Conservation (phyloP, 2,113 vertebrate genomes). For the Sinocyclocheilus maitianheensis region DNA sequence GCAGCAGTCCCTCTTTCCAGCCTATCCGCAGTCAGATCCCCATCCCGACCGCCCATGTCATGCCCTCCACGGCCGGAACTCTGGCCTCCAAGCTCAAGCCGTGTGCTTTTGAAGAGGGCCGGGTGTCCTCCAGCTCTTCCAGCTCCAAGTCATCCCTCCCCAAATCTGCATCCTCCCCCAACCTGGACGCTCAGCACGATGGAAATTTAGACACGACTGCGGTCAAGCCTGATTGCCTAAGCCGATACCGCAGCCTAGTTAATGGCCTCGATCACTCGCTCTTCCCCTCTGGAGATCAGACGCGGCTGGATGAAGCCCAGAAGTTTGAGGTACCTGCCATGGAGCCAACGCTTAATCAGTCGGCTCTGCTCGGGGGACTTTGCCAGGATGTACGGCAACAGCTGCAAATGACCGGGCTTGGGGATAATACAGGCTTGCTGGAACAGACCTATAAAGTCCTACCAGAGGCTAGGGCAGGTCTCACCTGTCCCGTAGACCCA, state of each 20-base stretch:
- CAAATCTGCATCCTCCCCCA: conserved; percentile 78
- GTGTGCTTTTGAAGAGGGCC: conserved; percentile 67
- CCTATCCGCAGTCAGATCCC: conserved; percentile 91
- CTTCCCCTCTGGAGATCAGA: conserved; percentile 78
- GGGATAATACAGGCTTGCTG: conserved; percentile 62
- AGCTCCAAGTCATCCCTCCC: conserved; percentile 74
- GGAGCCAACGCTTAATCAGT: conserved; percentile 90
- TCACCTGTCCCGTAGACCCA: conserved; percentile 61
- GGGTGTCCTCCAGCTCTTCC: conserved; percentile 67
- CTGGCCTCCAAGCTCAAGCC: conserved; percentile 79
- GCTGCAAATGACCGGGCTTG: conserved; percentile 73
- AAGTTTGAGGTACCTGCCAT: conserved; percentile 86
- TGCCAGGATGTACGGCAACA: conserved; percentile 81
- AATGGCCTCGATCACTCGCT: conserved; percentile 81
- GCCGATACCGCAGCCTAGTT: conserved; percentile 77
- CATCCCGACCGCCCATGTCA: conserved; percentile 97
- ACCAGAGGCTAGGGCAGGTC: conserved; percentile 76
- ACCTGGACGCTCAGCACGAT: conserved; percentile 69
- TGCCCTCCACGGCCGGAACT: conserved; percentile 89
- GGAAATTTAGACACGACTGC: conserved; percentile 50
- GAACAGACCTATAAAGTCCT: conserved; percentile 80
- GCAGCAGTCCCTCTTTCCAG: conserved; percentile 87
- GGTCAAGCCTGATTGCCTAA: conserved; percentile 75
- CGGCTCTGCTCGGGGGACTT: conserved; percentile 78
- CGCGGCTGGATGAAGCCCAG: conserved; percentile 78